These are phyloP conservation scores for Tricholaema leucomelas DNA, from an alignment of 2,113 vertebrate species.

Conservation along the genomic window DNA sequence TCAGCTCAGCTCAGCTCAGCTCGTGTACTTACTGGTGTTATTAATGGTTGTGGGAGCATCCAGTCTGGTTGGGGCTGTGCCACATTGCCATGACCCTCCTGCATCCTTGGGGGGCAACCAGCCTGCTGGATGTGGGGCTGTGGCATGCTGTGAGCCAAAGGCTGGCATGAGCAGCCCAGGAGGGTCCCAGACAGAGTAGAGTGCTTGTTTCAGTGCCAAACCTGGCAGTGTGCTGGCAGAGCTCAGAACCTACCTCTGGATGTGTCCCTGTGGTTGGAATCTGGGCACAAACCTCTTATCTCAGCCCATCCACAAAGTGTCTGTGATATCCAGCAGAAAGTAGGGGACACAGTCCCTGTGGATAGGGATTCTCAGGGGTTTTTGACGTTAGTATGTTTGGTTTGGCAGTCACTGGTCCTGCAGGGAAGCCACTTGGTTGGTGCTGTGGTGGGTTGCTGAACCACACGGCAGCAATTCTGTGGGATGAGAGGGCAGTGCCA, in stretches of 20 bases:
- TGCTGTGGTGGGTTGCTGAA: not conserved
- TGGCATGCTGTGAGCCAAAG: not conserved
- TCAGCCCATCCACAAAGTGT: rapidly evolving
- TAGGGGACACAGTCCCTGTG: rapidly evolving
- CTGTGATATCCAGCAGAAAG: not conserved
- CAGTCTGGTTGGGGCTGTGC: rapidly evolving
- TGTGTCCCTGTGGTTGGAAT: rapidly evolving
- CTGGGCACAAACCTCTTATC: not conserved
- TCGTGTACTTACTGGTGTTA: not conserved
- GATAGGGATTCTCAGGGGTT: not conserved
- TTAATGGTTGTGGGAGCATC: slow-evolving; percentile 30
- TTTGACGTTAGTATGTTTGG: rapidly evolving
- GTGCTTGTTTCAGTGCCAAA: not conserved
- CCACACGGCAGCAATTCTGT: rapidly evolving
- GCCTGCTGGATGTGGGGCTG: not conserved
- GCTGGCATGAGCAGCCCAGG: not conserved
- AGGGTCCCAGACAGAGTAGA: not conserved
- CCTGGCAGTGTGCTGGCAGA: rapidly evolving
- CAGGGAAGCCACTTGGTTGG: rapidly evolving
- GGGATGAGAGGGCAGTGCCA: not conserved
- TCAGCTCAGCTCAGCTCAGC: not conserved
- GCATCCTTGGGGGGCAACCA: not conserved
- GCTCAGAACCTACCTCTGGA: not conserved
- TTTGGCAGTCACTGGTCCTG: not conserved
- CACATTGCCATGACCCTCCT: rapidly evolving